phyloP scores from a whole-genome alignment of 1,140 invertebrate genomes.

The Pachypsylla venusta region DNA sequence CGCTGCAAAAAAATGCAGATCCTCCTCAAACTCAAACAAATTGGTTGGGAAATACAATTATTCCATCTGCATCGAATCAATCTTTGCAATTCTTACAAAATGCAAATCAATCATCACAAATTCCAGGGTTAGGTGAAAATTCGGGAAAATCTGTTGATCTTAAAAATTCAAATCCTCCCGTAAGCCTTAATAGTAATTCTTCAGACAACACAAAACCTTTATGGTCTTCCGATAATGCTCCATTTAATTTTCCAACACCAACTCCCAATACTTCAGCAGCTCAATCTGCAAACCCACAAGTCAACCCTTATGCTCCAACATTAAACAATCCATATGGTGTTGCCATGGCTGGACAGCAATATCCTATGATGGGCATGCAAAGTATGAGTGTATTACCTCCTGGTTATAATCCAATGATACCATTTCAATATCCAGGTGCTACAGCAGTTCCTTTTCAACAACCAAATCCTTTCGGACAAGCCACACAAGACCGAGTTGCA shows the following conservation, averaged over 20 bases:
- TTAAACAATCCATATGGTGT: no score
- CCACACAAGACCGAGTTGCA: no score
- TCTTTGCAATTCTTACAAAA: no score
- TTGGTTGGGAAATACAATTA: no score
- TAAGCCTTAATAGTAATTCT: neutral
- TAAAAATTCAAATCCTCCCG: no score
- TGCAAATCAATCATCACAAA: no score
- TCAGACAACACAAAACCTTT: constrained; percentile 18
- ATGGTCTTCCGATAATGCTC: constrained; percentile 25
- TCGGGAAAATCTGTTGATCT: no score
- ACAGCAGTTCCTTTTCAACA: no score
- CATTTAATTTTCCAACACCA: constrained; percentile 25
- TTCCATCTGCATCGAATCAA: no score
- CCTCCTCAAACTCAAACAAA: no score
- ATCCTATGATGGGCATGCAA: neutral
- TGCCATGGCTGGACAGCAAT: neutral
- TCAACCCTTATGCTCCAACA: neutral
- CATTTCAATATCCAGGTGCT: neutral
- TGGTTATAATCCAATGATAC: neutral
- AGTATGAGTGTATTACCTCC: neutral
- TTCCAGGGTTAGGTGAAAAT: neutral
- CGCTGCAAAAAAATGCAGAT: no score
- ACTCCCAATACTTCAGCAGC: neutral
- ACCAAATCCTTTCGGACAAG: no score
- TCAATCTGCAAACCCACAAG: neutral